Percentiles rank a stretch among this genome's conserved stretches.
phyloP scores from a whole-genome alignment of 2,797 vertebrate genomes.

The Macropodus opercularis region DNA sequence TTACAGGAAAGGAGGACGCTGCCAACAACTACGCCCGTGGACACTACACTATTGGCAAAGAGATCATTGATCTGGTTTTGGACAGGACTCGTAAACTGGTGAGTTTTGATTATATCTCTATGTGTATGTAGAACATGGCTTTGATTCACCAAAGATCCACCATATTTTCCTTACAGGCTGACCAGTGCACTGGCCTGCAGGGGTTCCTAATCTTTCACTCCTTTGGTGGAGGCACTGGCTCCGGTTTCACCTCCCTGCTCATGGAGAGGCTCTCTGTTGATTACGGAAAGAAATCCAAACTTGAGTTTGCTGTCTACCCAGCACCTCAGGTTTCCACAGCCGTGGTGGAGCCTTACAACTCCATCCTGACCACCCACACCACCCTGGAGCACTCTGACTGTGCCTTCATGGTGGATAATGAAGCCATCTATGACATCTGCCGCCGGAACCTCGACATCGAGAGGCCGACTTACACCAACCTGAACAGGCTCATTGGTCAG shows the following conservation, averaged over 20 bases:
- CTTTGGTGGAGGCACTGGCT: conserved; percentile 88
- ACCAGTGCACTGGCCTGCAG: conserved; percentile 89
- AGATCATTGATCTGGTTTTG: conserved; percentile 82
- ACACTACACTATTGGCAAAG: conserved; percentile 84
- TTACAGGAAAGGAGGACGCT: conserved; percentile 84
- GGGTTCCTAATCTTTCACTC: conserved; percentile 86
- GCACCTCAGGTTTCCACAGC: conserved; percentile 89
- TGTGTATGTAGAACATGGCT: too few species aligned
- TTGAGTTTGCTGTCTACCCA: conserved; percentile 89
- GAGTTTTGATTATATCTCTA: too few species aligned
- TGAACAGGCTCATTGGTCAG: conserved; percentile 90
- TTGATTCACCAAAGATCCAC: too few species aligned
- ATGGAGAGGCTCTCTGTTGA: conserved; percentile 92
- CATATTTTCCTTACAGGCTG: too few species aligned
- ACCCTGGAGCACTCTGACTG: conserved; percentile 90
- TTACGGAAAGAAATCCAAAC: conserved; percentile 91
- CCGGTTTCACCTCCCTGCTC: conserved; percentile 89
- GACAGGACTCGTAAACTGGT: conserved; percentile 84
- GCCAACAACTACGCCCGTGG: conserved; percentile 84
- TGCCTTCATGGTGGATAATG: conserved; percentile 92
- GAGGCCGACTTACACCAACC: conserved; percentile 88
- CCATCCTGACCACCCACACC: conserved; percentile 89
- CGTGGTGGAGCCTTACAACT: conserved; percentile 91
- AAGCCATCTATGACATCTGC: conserved; percentile 91
- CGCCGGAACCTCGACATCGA: conserved; percentile 90